These are phyloP conservation scores for Semaprochilodus insignis DNA, from an alignment of 2,797 vertebrate genomes.

Conservation along the genomic window DNA sequence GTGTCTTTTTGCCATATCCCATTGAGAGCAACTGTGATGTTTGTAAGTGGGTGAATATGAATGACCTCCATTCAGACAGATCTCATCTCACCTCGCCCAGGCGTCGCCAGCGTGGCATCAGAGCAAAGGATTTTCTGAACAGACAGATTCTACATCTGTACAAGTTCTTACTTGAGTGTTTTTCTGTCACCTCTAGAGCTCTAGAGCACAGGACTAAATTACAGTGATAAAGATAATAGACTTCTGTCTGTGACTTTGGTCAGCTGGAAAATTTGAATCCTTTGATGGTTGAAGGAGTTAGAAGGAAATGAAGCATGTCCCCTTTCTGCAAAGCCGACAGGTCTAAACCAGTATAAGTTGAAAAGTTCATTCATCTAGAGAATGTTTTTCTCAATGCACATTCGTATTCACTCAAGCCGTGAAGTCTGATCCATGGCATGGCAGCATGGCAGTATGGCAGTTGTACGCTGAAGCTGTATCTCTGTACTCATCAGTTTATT, in stretches of 20 bases:
- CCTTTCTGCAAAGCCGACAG: neutral
- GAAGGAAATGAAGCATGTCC: neutral
- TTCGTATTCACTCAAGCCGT: too few species aligned
- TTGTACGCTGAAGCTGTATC: too few species aligned
- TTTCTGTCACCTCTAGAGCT: slow-evolving; percentile 32
- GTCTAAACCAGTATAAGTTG: neutral
- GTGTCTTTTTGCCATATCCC: too few species aligned
- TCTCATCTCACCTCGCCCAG: neutral
- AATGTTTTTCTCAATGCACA: too few species aligned
- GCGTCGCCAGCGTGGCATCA: neutral
- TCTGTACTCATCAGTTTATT: too few species aligned
- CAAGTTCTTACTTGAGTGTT: slow-evolving; percentile 50
- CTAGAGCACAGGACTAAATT: slow-evolving; percentile 32
- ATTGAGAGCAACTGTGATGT: too few species aligned
- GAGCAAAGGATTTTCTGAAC: neutral
- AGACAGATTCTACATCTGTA: slow-evolving; percentile 35
- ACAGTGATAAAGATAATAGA: slow-evolving; percentile 41
- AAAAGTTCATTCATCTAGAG: too few species aligned
- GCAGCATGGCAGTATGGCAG: too few species aligned
- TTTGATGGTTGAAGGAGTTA: neutral
- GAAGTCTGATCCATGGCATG: too few species aligned
- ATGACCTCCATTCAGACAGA: neutral
- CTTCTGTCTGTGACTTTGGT: slow-evolving; percentile 17
- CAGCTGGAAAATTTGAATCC: slow-evolving; percentile 18
- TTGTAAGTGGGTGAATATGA: too few species aligned